These are phyloP conservation scores for Protomyctophum bolini DNA, from an alignment of 2,113 vertebrate genomes.

Conservation along the genomic window DNA sequence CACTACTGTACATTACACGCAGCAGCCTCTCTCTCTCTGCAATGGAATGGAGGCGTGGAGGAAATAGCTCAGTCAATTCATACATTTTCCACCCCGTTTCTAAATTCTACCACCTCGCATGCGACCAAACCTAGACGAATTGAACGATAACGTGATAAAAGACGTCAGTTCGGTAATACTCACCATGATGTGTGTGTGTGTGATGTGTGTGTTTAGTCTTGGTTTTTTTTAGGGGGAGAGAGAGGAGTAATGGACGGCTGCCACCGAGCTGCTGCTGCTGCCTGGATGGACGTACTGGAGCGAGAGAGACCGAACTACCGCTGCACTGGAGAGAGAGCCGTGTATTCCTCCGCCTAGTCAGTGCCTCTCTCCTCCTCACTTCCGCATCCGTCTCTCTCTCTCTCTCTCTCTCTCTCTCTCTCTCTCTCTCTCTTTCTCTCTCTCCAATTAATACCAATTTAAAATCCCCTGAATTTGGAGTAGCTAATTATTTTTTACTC, in stretches of 20 bases:
- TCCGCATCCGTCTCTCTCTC: not conserved
- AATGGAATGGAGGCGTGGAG: too few relatives aligned
- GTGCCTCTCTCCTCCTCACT: not conserved
- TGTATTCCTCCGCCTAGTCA: slow-evolving; percentile 67
- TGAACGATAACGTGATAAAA: not conserved
- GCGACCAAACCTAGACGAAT: too few relatives aligned
- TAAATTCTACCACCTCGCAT: too few relatives aligned
- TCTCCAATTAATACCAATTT: too few relatives aligned
- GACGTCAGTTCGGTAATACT: slow-evolving; percentile 24
- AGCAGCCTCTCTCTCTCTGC: too few relatives aligned
- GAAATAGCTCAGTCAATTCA: too few relatives aligned
- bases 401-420: not conserved
- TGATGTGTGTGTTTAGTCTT: slow-evolving; percentile 14
- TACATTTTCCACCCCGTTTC: too few relatives aligned
- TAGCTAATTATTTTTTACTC: too few relatives aligned
- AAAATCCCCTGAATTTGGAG: too few relatives aligned
- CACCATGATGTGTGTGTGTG: slow-evolving; percentile 59
- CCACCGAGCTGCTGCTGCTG: slow-evolving; percentile 29
- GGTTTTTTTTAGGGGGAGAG: slow-evolving; percentile 37
- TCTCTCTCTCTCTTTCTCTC: not conserved
- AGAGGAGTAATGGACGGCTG: slow-evolving; percentile 57
- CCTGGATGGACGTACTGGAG: slow-evolving; percentile 30
- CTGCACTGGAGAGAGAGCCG: not conserved
- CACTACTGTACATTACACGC: too few relatives aligned
- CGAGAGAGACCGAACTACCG: slow-evolving; percentile 48